Conservation (phyloP, 1,140 invertebrate genomes). For the Ceratitis capitata region DNA sequence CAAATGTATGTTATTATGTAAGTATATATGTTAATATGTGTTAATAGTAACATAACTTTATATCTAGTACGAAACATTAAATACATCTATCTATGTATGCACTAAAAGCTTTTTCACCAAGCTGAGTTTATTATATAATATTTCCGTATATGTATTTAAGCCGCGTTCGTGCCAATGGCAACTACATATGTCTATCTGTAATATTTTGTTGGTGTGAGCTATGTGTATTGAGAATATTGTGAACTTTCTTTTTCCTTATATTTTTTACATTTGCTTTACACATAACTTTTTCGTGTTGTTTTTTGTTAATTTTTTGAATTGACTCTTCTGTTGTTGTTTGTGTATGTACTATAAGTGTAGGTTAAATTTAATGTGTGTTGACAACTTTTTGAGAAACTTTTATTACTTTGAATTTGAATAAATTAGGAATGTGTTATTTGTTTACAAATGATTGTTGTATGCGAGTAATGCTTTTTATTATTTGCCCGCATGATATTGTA, state of each 20-base stretch:
- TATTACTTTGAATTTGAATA: background rate
- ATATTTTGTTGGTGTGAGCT: background rate
- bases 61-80: no score
- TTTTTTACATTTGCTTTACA: background rate
- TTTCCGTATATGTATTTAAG: background rate
- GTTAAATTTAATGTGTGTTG: background rate
- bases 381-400: background rate
- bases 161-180: background rate
- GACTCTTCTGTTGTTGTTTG: background rate
- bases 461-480: background rate
- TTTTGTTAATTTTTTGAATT: background rate
- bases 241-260: conserved; percentile 7
- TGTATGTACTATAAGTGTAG: background rate
- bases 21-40: no score
- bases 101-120: no score
- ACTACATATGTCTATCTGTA: no score
- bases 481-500: no score
- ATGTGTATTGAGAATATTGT: background rate
- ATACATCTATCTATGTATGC: no score
- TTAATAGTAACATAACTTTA: background rate
- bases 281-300: background rate
- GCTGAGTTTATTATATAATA: background rate
- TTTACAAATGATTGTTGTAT: background rate
- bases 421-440: background rate
- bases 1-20: background rate